Percentiles rank a stretch among this genome's conserved stretches.
phyloP scores from a whole-genome alignment of 2,113 vertebrate species.

The Pterophyllum scalare region DNA sequence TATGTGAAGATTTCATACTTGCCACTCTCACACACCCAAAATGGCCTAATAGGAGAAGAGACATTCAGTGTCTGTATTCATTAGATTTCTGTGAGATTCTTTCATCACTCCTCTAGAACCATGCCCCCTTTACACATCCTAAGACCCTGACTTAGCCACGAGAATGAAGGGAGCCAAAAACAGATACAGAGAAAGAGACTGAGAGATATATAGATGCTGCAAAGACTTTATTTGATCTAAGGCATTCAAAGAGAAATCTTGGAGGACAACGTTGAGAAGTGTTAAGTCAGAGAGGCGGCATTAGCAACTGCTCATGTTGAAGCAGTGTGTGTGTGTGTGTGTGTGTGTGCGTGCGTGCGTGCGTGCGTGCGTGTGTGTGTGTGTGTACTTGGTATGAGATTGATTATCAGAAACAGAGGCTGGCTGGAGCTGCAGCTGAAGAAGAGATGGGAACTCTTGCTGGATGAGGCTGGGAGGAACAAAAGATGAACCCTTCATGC shows the following conservation, averaged over 20 bases:
- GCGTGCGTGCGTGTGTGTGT: not conserved
- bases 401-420: not conserved
- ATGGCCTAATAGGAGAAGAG: not conserved
- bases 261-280: conserved; percentile 20
- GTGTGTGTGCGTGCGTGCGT: not conserved
- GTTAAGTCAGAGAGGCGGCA: conserved; percentile 18
- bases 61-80: conserved; percentile 8
- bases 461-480: not conserved
- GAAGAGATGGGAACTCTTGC: not conserved
- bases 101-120: conserved; percentile 14
- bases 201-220: conserved; percentile 16
- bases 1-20: not conserved
- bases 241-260: conserved; percentile 37
- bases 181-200: conserved; percentile 11
- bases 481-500: not conserved
- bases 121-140: not conserved
- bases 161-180: conserved; percentile 11
- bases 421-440: not conserved
- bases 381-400: not conserved
- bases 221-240: conserved; percentile 40
- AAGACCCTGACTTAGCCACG: not conserved
- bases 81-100: conserved; percentile 21
- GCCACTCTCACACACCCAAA: not conserved
- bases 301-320: conserved; percentile 1
- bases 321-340: not conserved